These are phyloP conservation scores for Idaea straminata DNA, from an alignment of 2,888 invertebrate genomes.

Conservation along the genomic window DNA sequence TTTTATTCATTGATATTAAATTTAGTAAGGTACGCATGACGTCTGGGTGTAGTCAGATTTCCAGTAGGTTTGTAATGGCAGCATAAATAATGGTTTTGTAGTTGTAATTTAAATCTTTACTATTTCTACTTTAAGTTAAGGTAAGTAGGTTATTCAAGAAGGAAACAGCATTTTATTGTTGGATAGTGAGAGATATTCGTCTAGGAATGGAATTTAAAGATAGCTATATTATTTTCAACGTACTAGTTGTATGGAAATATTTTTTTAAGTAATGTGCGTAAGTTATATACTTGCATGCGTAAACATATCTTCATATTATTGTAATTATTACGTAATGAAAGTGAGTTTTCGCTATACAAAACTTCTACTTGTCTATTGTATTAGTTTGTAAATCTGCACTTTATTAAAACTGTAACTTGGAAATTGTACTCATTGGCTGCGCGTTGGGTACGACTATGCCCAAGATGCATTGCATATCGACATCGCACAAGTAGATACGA, in stretches of 20 bases:
- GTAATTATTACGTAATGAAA: not conserved
- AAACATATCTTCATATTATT: not conserved
- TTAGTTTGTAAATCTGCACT: not conserved
- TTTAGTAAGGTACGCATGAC: not conserved
- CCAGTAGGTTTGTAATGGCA: not conserved
- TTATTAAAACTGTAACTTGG: not conserved
- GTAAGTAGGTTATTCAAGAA: not conserved
- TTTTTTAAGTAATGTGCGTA: not conserved
- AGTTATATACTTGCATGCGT: not conserved
- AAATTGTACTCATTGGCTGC: not conserved
- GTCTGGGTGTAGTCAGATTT: not conserved
- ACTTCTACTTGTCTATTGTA: not conserved
- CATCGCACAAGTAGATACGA: no score
- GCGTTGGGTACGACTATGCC: not conserved
- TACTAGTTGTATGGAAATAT: not conserved
- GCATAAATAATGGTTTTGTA: not conserved
- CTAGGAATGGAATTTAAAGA: not conserved
- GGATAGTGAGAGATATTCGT: not conserved
- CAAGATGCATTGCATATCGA: no score
- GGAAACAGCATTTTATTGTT: not conserved
- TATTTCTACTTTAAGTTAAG: not conserved
- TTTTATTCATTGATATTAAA: not conserved
- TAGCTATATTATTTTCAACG: not conserved
- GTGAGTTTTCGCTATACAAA: not conserved
- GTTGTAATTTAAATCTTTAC: conserved; percentile 1